Base-by-base conservation (phyloP, 2,888 invertebrate genomes). In the Dynastes maya region DNA sequence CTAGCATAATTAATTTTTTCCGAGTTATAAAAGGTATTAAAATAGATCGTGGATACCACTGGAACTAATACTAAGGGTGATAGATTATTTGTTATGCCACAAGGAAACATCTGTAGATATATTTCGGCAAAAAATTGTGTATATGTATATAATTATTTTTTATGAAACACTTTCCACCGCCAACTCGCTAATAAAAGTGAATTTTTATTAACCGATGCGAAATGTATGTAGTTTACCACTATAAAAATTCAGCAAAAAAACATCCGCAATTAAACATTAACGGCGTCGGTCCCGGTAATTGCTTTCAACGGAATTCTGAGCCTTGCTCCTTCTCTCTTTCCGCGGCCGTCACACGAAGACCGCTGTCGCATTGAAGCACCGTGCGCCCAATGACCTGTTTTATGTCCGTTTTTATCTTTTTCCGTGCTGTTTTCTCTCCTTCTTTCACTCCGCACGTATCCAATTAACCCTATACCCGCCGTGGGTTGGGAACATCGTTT, bases 201-300 rank as follows among this genome's bases (percentile, higher is more conserved):
- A 67, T 49, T 45, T 67, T 72, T 72, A 58, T 71, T 55, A 40
- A 37, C 32, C 37, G 32, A 71, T 55, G 37, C n/a, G 58, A 72
- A 55, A 27, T 58, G 58, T 37, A 72, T 72, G 72, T 51, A 72
- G 58, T 72, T 58, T 58, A 58, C 40, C 55, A 72, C 29, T 72
- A 72, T 58, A 72, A 58, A 72, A 72, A 55, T 58, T 22, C 72
- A 72, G 72, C 22, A 16, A 51, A 72, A 58, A 72, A 72, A 58
- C 72, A 72, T 72, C 72, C 72, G 72, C 72, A 72, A 72, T 72
- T 72, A 72, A 72, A 72, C 72, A 72, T 72, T 72, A 72, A 72
- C 72, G 72, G 72, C 72, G 58, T 72, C 72, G 72, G 58, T 72
- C 40, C 40, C 72, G 40, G 58, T 72, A 72, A 72, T 72, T 72